Conservation (phyloP, 2,888 invertebrate genomes). For the Pachymerium ferrugineum region DNA sequence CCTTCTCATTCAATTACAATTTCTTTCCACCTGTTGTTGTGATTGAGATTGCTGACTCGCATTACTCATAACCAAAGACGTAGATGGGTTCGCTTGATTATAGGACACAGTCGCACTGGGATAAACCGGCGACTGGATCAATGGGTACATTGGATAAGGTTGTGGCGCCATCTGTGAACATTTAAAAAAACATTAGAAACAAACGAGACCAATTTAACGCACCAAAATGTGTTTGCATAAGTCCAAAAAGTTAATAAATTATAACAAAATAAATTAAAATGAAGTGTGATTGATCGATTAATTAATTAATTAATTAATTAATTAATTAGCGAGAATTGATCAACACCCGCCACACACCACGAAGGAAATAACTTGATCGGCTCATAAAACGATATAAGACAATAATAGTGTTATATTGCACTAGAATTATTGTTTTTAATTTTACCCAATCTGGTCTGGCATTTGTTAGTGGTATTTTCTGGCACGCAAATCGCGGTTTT, state of each 20-base stretch:
- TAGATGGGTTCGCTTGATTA: background rate
- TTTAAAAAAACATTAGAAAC: background rate
- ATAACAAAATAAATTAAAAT: too few relatives aligned
- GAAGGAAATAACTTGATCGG: background rate
- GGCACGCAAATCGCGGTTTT: background rate
- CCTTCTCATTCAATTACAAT: too few relatives aligned
- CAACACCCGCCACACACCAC: background rate
- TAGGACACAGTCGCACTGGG: background rate
- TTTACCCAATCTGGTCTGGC: conserved; percentile 9
- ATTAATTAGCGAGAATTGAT: background rate
- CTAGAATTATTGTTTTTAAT: background rate
- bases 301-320: too few relatives aligned
- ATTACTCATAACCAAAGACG: background rate
- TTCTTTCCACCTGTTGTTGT: background rate
- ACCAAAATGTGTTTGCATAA: too few relatives aligned
- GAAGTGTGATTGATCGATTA: too few relatives aligned
- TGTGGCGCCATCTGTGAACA: background rate
- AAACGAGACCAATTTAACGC: too few relatives aligned
- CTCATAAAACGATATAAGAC: background rate
- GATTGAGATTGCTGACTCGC: background rate
- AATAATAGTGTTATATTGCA: background rate
- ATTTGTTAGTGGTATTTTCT: background rate
- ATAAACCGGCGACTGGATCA: background rate
- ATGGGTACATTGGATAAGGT: background rate
- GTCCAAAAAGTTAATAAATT: too few relatives aligned